phyloP scores from a whole-genome alignment of 2,888 invertebrate genomes.

The Euphydryas editha region DNA sequence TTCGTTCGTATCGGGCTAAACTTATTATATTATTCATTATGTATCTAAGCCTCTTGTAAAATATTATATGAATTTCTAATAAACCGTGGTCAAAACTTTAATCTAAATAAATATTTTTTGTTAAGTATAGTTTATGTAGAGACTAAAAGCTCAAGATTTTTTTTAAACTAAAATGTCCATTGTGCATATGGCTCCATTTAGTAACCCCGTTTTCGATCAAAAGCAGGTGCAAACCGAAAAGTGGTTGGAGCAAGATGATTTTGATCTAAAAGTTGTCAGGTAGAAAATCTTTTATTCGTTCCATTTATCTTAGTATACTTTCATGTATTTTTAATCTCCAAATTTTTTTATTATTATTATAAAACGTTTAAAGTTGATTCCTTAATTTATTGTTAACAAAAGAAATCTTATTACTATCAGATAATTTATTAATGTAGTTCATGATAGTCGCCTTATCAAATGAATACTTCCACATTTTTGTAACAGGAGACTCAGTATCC shows the following conservation, averaged over 20 bases:
- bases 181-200: constrained; percentile 48
- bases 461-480: neutral
- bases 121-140: neutral
- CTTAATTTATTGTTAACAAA: too few relatives aligned
- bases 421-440: neutral
- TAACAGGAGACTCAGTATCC: constrained; percentile 26
- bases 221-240: constrained; percentile 68
- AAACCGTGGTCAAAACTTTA: too few relatives aligned
- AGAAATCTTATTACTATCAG: too few relatives aligned
- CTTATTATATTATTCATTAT: too few relatives aligned
- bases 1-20: too few relatives aligned
- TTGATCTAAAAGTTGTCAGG: constrained; percentile 48
- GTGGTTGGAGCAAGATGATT: constrained; percentile 53
- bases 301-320: neutral
- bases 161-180: constrained; percentile 25
- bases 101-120: too few relatives aligned
- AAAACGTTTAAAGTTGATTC: neutral
- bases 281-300: constrained; percentile 25
- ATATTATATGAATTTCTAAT: too few relatives aligned
- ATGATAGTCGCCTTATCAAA: neutral
- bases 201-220: constrained; percentile 37
- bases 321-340: neutral
- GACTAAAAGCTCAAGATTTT: constrained; percentile 7
- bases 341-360: neutral
- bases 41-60: too few relatives aligned